Evolutionary conservation across 2,888 invertebrate species (phyloP).

Genomic region (Plusia festucae): DNA sequence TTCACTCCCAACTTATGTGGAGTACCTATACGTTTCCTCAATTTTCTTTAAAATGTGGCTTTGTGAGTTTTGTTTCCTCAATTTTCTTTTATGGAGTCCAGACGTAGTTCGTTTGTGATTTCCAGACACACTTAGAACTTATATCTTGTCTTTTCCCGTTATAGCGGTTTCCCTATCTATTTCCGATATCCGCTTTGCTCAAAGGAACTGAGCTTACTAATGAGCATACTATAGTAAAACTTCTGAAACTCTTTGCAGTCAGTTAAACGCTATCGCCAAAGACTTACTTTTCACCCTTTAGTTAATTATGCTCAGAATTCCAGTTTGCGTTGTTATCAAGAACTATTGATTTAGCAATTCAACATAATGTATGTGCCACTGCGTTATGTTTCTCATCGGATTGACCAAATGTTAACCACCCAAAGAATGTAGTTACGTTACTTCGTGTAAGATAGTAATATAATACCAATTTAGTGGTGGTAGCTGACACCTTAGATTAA

Average conservation of each 20-base stretch:
- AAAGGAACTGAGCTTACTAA: slow-evolving; percentile 17
- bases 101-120: neutral
- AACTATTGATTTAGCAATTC: no score
- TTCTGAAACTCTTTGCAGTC: neutral
- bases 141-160: neutral
- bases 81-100: neutral
- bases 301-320: no score
- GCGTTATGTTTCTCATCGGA: neutral
- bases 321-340: neutral
- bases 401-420: neutral
- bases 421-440: neutral
- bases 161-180: slow-evolving; percentile 15
- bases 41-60: neutral
- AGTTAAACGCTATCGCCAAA: neutral
- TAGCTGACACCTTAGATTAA: no score
- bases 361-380: neutral
- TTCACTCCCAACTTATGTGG: no score
- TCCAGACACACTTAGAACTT: neutral
- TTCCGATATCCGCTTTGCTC: slow-evolving; percentile 15
- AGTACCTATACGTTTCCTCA: neutral
- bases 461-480: no score
- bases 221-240: neutral
- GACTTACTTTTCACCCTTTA: neutral
- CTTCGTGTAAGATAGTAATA: neutral
- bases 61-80: neutral